These are phyloP conservation scores for Parapsyche elsis DNA, from an alignment of 1,140 invertebrate genomes.

Conservation along the genomic window DNA sequence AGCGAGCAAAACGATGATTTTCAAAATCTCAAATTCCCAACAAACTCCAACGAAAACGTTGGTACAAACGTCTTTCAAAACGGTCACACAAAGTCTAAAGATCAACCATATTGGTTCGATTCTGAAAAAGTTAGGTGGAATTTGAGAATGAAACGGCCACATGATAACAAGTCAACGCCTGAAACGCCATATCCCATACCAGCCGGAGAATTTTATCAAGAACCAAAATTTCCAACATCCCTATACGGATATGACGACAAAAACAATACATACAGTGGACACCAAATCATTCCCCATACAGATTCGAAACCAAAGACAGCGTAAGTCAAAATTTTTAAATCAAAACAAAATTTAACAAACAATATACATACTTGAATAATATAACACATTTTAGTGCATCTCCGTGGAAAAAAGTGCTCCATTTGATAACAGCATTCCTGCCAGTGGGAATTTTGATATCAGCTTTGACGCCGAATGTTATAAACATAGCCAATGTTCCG, in stretches of 20 bases:
- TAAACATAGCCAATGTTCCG: slow-evolving; percentile 59
- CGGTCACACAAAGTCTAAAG: background rate
- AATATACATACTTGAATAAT: too few relatives aligned
- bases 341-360: too few relatives aligned
- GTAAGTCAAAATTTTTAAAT: too few relatives aligned
- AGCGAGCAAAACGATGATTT: slow-evolving; percentile 39
- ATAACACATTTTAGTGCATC: slow-evolving; percentile 48
- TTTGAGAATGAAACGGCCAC: slow-evolving; percentile 20
- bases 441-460: slow-evolving; percentile 66
- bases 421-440: slow-evolving; percentile 64
- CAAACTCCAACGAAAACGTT: slow-evolving; percentile 18
- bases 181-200: slow-evolving; percentile 37
- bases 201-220: slow-evolving; percentile 52
- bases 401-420: slow-evolving; percentile 64
- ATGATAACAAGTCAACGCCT: background rate
- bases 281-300: background rate
- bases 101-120: slow-evolving; percentile 48
- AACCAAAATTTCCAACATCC: slow-evolving; percentile 45
- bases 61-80: background rate
- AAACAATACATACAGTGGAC: slow-evolving; percentile 16
- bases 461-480: slow-evolving; percentile 64
- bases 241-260: slow-evolving; percentile 38
- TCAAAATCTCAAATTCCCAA: slow-evolving; percentile 38
- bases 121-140: slow-evolving; percentile 41
- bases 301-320: background rate